Evolutionary conservation across 92 coral and sea anemone species (phyloP).

Genomic region (Zoanthus solanderi): DNA sequence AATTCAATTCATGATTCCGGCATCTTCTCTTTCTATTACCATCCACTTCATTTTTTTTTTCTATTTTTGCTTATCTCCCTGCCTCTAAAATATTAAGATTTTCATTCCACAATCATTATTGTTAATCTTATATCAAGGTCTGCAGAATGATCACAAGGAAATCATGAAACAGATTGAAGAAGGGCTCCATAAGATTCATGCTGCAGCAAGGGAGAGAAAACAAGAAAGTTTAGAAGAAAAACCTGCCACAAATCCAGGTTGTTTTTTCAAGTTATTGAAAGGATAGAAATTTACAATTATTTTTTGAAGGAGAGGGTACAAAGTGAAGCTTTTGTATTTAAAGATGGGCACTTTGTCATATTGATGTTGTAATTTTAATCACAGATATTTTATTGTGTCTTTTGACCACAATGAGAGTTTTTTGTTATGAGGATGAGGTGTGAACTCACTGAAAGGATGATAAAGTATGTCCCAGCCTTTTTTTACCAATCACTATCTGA

Average conservation of each 20-base stretch:
- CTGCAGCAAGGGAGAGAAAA: slow-evolving; percentile 78
- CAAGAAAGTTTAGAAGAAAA: slow-evolving; percentile 50
- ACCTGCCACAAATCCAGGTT: slow-evolving; percentile 43
- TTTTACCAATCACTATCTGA: no score
- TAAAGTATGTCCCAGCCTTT: no score
- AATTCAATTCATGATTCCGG: slow-evolving; percentile 10
- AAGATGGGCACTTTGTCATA: no score
- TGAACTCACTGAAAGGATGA: no score
- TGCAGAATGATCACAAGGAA: slow-evolving; percentile 96
- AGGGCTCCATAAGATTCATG: slow-evolving; percentile 89
- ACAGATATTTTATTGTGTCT: no score
- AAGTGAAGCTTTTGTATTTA: no score
- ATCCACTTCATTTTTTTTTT: no score
- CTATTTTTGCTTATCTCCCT: background rate
- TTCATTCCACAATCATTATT: background rate
- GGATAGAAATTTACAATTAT: background rate
- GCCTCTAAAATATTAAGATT: background rate
- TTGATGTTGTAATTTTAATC: no score
- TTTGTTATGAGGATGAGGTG: no score
- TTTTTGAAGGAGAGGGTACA: background rate
- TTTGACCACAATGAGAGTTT: no score
- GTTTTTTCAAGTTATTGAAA: background rate
- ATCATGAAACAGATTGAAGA: slow-evolving; percentile 94
- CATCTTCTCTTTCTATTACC: no score
- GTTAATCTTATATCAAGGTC: slow-evolving; percentile 66